These are phyloP conservation scores for Chironomus riparius DNA, from an alignment of 2,888 invertebrate species.

Conservation along the genomic window DNA sequence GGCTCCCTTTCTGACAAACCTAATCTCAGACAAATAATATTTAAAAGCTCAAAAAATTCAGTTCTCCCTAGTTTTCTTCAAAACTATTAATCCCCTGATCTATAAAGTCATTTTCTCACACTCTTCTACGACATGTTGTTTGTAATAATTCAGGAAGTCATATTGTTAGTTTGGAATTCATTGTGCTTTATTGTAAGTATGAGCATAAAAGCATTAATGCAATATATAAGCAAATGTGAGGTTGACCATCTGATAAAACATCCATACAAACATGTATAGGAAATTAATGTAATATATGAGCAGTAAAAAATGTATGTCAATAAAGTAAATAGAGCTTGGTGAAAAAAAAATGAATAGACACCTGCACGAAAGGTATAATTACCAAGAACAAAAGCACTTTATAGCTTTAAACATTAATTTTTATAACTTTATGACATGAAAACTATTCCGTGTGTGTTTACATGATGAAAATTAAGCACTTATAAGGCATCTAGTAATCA, in stretches of 20 bases:
- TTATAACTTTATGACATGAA: background rate
- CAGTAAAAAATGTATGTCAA: background rate
- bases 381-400: background rate
- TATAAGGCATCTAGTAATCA: too few relatives aligned
- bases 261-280: background rate
- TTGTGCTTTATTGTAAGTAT: background rate
- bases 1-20: too few relatives aligned
- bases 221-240: background rate
- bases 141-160: slow-evolving; percentile 10
- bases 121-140: background rate
- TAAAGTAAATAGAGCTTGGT: background rate
- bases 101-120: background rate
- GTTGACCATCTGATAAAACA: slow-evolving; percentile 3
- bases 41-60: too few relatives aligned
- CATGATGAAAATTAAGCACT: background rate
- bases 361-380: background rate
- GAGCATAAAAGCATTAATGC: background rate
- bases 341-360: background rate
- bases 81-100: background rate
- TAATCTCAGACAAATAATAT: too few relatives aligned
- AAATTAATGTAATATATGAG: background rate
- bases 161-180: background rate
- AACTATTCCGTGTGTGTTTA: background rate
- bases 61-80: background rate
- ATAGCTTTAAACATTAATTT: background rate